These are phyloP conservation scores for Donacobius atricapilla DNA, from an alignment of 2,113 vertebrate genomes.

Conservation along the genomic window DNA sequence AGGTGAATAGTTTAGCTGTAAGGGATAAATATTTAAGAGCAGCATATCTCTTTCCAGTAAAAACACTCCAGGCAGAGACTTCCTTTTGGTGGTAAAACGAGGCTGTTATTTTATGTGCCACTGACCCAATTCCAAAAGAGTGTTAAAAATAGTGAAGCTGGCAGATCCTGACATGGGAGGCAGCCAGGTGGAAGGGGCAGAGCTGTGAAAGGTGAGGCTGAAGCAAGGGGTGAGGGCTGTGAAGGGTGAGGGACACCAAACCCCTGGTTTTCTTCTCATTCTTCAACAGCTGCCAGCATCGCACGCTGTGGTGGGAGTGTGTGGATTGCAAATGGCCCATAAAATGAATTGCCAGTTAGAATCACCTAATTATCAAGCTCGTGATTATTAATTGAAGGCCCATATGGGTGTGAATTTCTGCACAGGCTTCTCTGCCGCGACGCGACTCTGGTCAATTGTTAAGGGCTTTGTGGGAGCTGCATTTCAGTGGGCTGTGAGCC, in stretches of 20 bases:
- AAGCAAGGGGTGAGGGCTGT: neutral
- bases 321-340: neutral
- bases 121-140: neutral
- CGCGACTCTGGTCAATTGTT: fast-evolving
- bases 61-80: slow-evolving; percentile 47
- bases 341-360: slow-evolving; percentile 41
- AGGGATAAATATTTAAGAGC: neutral
- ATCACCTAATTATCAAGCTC: slow-evolving; percentile 13
- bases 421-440: fast-evolving
- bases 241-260: neutral
- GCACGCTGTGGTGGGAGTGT: fast-evolving
- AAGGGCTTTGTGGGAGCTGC: neutral
- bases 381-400: neutral
- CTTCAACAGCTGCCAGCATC: neutral
- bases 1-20: slow-evolving; percentile 56
- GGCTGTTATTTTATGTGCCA: neutral
- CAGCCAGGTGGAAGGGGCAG: neutral
- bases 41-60: slow-evolving; percentile 5
- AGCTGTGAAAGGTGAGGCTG: neutral
- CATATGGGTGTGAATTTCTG: neutral
- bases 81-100: slow-evolving; percentile 22
- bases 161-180: neutral
- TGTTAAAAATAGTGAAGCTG: neutral
- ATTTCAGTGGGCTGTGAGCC: neutral
- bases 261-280: neutral